Base-by-base conservation (phyloP, 2,797 vertebrate species). In the Smutsia gigantea region DNA sequence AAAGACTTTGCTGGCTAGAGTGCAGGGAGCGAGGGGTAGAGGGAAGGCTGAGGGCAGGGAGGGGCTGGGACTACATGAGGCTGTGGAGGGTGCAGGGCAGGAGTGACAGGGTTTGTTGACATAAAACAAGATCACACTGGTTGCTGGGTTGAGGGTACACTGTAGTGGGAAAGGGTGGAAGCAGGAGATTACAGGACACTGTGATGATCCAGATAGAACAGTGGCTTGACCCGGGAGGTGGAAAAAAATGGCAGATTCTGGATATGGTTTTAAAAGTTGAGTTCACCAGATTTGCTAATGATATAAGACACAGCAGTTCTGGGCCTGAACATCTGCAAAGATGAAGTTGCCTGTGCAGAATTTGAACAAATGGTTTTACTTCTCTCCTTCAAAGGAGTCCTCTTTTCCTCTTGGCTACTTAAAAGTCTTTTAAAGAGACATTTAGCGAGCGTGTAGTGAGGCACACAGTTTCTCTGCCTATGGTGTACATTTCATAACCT, bases 391-490 rank as follows among this genome's bases (percentile, higher is more conserved):
- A 51, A 59, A 75, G 77, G 53, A 63, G 27, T 7, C 34, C 6
- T n/a, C 39, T 34, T 31, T 5, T 4, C 11, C 19, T 49, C 34
- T 13, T 37, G n/a, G 42, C 39, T 29, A 53, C 31, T 46, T 57
- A 7, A 19, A 34, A 9, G 34, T 15, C 57, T 59, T 61, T 42
- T 21, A n/a, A n/a, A 66, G 82, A 81, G 75, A 59, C 69, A 25
- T 4, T 2, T 3, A 51, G 69, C 31, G 1, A 46, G 34, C 8
- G 12, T 12, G 49, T 5, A 39, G 46, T 10, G 17, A 63, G 1
- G 19, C 1, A 11, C 39, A 17, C 4, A 2, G 25, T 18, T 39
- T 78, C 19, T 19, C 57, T 27, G 7, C 7, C 63, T 25, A 0
- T 8, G 39, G 42, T 6, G 12, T 1, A 15, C 12, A 2, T 4